Evolutionary conservation across 2,888 invertebrate genomes (phyloP).

Genomic region (Steinernema carpocapsae): DNA sequence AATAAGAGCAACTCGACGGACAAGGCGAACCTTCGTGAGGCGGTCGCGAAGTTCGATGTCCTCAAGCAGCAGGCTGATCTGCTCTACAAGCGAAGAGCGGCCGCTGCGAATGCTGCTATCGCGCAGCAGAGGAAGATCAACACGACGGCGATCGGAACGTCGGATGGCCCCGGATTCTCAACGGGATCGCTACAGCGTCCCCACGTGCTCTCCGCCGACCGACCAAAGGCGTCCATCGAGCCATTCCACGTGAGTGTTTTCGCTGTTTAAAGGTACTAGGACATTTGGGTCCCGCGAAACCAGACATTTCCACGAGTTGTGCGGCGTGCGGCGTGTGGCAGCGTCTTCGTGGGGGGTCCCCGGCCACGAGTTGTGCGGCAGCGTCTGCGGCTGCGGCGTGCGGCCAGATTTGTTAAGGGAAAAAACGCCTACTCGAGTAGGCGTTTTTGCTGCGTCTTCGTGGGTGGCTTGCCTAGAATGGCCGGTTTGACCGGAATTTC

Average conservation of each 20-base stretch:
- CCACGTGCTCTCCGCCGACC: constrained; percentile 16
- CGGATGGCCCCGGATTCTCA: constrained; percentile 2
- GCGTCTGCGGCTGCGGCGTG: no score
- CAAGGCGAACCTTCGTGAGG: constrained; percentile 88
- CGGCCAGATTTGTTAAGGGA: no score
- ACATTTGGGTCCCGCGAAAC: no score
- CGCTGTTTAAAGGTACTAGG: background rate
- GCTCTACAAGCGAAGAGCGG: constrained; percentile 75
- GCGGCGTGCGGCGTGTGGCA: no score
- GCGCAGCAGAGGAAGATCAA: constrained; percentile 71
- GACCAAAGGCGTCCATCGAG: constrained; percentile 66
- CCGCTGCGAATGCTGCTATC: constrained; percentile 78
- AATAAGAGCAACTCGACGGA: constrained; percentile 87
- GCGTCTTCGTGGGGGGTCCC: no score
- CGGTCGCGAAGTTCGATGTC: constrained; percentile 11
- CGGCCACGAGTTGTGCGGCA: no score
- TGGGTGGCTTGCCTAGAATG: no score
- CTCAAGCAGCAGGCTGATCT: constrained; percentile 81
- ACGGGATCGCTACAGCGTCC: constrained; percentile 36
- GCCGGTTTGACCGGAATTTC: no score
- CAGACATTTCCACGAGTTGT: no score
- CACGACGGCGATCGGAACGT: constrained; percentile 36
- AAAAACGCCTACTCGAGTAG: no score
- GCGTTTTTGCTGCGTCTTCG: no score
- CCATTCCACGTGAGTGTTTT: constrained; percentile 60